These are phyloP conservation scores for Falco rusticolus DNA, from an alignment of 2,797 vertebrate species.

Conservation along the genomic window DNA sequence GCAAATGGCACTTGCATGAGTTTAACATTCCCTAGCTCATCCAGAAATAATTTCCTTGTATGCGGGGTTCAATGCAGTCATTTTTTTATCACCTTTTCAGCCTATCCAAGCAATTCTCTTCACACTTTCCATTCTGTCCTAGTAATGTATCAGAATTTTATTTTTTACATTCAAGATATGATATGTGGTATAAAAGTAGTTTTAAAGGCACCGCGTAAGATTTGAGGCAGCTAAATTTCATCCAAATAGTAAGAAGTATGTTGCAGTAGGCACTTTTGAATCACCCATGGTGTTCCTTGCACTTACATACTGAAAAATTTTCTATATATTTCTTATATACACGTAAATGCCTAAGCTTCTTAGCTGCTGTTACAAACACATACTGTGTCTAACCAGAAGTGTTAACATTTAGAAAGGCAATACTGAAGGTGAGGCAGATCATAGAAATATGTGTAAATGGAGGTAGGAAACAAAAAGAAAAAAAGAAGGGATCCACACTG, in stretches of 20 bases:
- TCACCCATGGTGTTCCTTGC: not conserved
- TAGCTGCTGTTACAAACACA: not conserved
- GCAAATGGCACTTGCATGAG: not conserved
- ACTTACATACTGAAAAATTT: not conserved
- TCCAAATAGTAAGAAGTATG: not conserved
- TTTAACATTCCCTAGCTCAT: not conserved
- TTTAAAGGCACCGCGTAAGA: not conserved
- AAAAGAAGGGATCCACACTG: not conserved
- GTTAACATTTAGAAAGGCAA: not conserved
- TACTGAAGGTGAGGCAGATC: not conserved
- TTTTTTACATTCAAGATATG: not conserved
- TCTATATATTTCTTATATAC: not conserved
- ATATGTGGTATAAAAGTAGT: not conserved
- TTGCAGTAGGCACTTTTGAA: not conserved
- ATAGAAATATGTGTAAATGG: not conserved
- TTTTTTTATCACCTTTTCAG: not conserved
- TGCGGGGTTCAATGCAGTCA: not conserved
- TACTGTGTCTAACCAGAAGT: not conserved
- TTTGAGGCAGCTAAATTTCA: not conserved
- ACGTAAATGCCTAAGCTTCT: not conserved
- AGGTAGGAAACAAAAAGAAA: not conserved
- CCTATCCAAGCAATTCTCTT: not conserved
- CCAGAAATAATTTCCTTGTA: not conserved
- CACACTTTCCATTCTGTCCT: not conserved
- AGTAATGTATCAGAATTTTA: not conserved